Conservation (phyloP, 2,888 invertebrate species). For the Morinoia aosen region DNA sequence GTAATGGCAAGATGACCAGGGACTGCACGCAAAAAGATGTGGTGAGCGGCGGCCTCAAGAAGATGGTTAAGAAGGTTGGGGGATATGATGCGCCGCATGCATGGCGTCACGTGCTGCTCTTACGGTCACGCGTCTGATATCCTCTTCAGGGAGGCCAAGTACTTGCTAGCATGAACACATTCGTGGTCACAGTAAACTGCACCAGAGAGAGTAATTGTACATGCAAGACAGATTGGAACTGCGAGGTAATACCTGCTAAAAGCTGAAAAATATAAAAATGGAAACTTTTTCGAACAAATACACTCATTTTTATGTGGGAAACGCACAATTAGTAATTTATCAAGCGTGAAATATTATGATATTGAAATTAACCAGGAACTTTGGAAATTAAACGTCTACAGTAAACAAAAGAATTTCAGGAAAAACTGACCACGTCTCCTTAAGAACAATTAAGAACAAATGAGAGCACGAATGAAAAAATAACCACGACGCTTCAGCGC, state of each 20-base stretch:
- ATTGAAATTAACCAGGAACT: background rate
- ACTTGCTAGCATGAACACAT: background rate
- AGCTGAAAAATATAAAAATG: background rate
- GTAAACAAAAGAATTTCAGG: background rate
- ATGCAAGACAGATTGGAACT: background rate
- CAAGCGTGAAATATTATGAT: background rate
- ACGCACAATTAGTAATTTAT: background rate
- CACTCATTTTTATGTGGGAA: background rate
- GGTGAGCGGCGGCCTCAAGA: background rate
- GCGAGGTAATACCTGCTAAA: background rate
- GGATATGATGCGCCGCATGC: background rate
- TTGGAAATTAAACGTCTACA: background rate
- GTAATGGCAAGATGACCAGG: background rate
- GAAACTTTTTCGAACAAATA: background rate
- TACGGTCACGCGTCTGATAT: background rate
- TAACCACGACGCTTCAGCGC: background rate
- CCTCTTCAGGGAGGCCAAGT: background rate
- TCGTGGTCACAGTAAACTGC: background rate
- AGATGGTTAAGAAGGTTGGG: background rate
- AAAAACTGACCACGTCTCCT: background rate
- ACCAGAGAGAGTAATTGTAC: background rate
- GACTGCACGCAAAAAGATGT: background rate
- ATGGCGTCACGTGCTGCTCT: slow-evolving; percentile 6
- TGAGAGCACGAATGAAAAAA: background rate
- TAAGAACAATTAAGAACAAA: background rate